Percentiles rank a stretch among this genome's conserved stretches.
Evolutionary conservation across 92 coral and sea anemone species (phyloP).

Genomic region (Porites lobata): DNA sequence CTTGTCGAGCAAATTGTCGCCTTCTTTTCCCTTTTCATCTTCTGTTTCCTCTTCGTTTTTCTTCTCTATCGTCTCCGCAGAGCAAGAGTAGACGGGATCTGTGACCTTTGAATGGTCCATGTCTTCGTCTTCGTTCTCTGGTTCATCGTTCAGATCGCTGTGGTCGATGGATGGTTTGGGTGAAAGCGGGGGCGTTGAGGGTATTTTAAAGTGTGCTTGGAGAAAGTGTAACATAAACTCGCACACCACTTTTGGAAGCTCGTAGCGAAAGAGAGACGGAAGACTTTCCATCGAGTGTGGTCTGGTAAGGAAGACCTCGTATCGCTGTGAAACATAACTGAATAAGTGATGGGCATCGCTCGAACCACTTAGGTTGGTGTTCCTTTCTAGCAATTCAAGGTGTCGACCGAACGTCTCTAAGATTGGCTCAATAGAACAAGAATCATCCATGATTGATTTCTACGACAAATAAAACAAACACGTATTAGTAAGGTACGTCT

Average conservation of each 20-base stretch:
- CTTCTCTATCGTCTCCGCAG: background rate
- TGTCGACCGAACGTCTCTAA: background rate
- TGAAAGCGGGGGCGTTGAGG: no score
- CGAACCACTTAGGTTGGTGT: background rate
- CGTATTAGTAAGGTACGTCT: background rate
- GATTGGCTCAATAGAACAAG: background rate
- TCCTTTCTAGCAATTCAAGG: background rate
- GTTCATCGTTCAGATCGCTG: no score
- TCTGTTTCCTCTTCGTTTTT: background rate
- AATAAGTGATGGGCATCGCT: background rate
- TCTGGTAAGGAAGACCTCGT: background rate
- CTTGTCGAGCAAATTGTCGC: background rate
- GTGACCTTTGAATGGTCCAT: no score
- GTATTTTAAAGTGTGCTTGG: background rate
- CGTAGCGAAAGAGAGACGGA: background rate
- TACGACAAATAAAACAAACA: background rate
- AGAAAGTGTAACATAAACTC: constrained; percentile 3
- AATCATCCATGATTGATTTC: background rate
- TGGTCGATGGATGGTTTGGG: background rate
- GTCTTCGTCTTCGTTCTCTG: no score
- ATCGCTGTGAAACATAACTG: background rate
- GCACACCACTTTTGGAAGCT: no score
- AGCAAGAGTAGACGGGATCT: background rate
- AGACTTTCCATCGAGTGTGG: background rate
- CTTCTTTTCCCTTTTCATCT: background rate